These are phyloP conservation scores for Oncorhynchus gorbuscha DNA, from an alignment of 2,113 vertebrate genomes.

Conservation along the genomic window DNA sequence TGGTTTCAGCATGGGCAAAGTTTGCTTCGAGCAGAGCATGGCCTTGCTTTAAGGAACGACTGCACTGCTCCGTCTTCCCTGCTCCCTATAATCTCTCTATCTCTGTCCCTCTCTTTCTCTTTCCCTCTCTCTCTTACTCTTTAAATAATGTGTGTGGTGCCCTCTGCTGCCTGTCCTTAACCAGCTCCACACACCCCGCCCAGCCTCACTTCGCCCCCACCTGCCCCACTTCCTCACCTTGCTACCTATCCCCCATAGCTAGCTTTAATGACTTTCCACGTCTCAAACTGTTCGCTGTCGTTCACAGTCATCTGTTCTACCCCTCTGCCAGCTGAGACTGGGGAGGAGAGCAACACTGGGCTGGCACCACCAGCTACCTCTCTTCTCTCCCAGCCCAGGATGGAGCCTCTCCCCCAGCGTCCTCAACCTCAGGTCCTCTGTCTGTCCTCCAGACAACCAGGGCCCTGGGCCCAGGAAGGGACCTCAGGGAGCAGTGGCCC, in stretches of 20 bases:
- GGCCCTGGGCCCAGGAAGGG: constrained; percentile 30
- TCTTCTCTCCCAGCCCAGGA: constrained; percentile 4
- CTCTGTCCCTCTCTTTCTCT: constrained; percentile 31
- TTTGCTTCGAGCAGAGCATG: constrained; percentile 75
- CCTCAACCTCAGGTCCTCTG: constrained; percentile 18
- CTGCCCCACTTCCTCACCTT: constrained; percentile 44
- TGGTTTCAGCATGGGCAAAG: constrained; percentile 74
- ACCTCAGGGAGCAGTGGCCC: constrained; percentile 42
- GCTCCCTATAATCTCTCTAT: constrained; percentile 28
- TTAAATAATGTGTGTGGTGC: constrained; percentile 50
- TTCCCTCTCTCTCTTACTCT: constrained; percentile 60
- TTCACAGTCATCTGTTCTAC: constrained; percentile 62
- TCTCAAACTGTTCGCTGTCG: constrained; percentile 64
- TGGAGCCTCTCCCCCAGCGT: constrained; percentile 22
- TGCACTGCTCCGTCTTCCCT: constrained; percentile 59
- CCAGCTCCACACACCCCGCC: constrained; percentile 44
- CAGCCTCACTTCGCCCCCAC: constrained; percentile 31
- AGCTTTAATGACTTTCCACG: constrained; percentile 59
- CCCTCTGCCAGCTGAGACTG: constrained; percentile 54
- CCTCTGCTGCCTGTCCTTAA: constrained; percentile 63
- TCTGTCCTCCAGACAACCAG: constrained; percentile 7
- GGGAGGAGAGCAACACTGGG: constrained; percentile 60
- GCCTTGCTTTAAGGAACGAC: constrained; percentile 64
- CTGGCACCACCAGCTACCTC: constrained; percentile 45
- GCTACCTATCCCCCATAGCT: constrained; percentile 45